A percentile compares a stretch with the other conserved stretches of the same genome.
phyloP scores from a whole-genome alignment of 2,888 invertebrate genomes.

The Drosophila tanythrix region DNA sequence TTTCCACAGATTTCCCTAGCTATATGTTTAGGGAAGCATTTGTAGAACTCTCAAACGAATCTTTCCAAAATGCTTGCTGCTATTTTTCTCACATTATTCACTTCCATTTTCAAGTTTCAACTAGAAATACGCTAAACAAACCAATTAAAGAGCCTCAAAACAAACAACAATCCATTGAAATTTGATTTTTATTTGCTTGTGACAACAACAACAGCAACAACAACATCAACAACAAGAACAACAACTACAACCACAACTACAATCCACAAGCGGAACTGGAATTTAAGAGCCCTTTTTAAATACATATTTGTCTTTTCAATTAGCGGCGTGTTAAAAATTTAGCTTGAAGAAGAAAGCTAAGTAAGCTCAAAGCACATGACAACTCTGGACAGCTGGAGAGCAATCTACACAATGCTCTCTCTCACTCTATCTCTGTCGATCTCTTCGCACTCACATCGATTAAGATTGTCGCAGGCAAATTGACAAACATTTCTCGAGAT shows the following conservation, averaged over 20 bases:
- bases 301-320: slow-evolving; percentile 75
- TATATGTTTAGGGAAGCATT: neutral
- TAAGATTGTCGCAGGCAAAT: slow-evolving; percentile 42
- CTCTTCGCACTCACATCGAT: slow-evolving; percentile 13
- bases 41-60: neutral
- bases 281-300: slow-evolving; percentile 47
- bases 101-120: slow-evolving; percentile 15
- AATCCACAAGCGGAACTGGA: slow-evolving; percentile 53
- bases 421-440: neutral
- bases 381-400: slow-evolving; percentile 33
- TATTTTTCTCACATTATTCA: slow-evolving; percentile 1
- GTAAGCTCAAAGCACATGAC: slow-evolving; percentile 30
- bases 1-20: neutral
- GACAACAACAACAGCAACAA: slow-evolving; percentile 15
- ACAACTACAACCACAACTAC: slow-evolving; percentile 13
- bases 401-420: slow-evolving; percentile 6
- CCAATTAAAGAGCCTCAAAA: slow-evolving; percentile 61
- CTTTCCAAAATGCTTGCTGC: neutral
- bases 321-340: slow-evolving; percentile 70
- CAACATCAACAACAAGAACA: slow-evolving; percentile 21
- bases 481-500: slow-evolving; percentile 30
- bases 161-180: slow-evolving; percentile 48
- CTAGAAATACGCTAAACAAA: slow-evolving; percentile 62
- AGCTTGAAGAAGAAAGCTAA: slow-evolving; percentile 53
- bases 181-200: slow-evolving; percentile 50